A percentile compares a stretch with the other conserved stretches of the same genome.
phyloP scores from a whole-genome alignment of 2,113 vertebrate species.

The Cynopterus brachyotis region DNA sequence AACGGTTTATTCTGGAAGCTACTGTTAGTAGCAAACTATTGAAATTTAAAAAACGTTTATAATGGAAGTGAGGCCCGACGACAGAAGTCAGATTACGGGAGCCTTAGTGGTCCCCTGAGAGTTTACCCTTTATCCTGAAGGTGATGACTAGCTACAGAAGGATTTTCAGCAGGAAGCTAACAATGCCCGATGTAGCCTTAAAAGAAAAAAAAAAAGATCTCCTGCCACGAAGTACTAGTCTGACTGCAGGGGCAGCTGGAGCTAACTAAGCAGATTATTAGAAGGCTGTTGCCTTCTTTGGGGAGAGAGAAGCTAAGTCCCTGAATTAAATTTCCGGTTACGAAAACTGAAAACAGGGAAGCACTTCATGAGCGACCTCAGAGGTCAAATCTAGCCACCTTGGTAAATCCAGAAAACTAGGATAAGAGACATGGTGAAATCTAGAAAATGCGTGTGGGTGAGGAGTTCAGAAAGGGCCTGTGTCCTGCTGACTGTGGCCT shows the following conservation, averaged over 20 bases:
- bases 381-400: neutral
- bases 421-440: neutral
- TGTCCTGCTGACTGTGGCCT: neutral
- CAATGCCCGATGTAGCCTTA: neutral
- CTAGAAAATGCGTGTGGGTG: neutral
- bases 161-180: neutral
- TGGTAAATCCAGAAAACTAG: neutral
- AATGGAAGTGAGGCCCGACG: neutral
- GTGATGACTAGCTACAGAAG: neutral
- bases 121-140: neutral
- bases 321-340: neutral
- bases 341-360: neutral
- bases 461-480: neutral
- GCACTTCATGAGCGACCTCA: neutral
- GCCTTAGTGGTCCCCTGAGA: neutral
- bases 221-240: neutral
- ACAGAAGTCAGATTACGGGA: neutral
- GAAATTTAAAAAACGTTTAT: neutral
- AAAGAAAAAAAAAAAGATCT: neutral
- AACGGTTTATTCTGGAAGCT: neutral
- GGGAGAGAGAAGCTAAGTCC: neutral
- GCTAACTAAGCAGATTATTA: neutral
- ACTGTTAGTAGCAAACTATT: neutral
- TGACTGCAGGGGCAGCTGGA: neutral
- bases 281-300: neutral